Percentiles rank a stretch among this genome's conserved stretches.
Evolutionary conservation across 1,140 invertebrate genomes (phyloP).

Genomic region (Cydia strobilella): DNA sequence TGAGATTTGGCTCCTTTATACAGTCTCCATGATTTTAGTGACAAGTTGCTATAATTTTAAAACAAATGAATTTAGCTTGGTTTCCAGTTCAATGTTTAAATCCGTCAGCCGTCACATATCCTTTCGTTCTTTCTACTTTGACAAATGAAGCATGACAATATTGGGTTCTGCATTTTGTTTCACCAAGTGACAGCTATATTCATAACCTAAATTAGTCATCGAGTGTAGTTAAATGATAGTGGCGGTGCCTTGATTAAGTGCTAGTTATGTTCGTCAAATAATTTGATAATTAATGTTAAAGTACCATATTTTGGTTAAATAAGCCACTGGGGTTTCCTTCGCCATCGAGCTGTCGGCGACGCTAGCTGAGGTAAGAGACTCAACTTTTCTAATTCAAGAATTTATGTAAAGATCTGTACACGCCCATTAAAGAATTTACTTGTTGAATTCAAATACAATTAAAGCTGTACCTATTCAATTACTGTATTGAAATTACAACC

Average conservation of each 20-base stretch:
- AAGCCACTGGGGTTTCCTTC: neutral
- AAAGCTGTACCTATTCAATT: neutral
- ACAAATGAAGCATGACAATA: constrained; percentile 28
- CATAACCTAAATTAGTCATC: constrained; percentile 72
- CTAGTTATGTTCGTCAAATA: constrained; percentile 29
- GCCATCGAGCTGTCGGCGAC: neutral
- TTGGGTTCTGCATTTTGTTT: constrained; percentile 34
- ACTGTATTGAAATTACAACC: neutral
- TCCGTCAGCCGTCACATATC: neutral
- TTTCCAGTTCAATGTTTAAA: neutral
- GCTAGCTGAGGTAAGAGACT: constrained; percentile 5
- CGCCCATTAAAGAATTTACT: constrained; percentile 27
- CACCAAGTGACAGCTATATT: constrained; percentile 56
- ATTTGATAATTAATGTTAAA: neutral
- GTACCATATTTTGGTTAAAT: neutral
- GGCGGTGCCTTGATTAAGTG: neutral
- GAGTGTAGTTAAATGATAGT: constrained; percentile 42
- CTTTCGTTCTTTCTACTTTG: neutral
- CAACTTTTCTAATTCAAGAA: constrained; percentile 21
- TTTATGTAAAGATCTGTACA: constrained; percentile 28
- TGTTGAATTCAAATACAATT: constrained; percentile 23
- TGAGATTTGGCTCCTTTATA: no score
- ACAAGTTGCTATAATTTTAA: neutral
- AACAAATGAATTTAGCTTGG: neutral
- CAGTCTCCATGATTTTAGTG: no score